These are phyloP conservation scores for Micromesistius poutassou DNA, from an alignment of 2,797 vertebrate species.

Conservation along the genomic window DNA sequence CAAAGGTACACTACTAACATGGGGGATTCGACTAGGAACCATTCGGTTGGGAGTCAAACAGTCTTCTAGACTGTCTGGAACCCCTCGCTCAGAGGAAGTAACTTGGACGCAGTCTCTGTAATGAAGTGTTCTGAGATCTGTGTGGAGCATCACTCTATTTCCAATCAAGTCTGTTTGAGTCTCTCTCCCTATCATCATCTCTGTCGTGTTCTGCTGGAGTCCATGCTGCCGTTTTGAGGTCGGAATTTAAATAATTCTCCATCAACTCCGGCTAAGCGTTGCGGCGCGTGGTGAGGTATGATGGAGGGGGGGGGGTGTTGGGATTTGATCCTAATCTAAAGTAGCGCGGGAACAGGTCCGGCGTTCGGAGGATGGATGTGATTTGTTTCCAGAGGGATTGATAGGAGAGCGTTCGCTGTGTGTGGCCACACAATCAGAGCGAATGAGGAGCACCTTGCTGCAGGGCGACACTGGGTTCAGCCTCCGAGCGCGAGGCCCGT, in stretches of 20 bases:
- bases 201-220: not conserved
- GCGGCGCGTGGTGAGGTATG: not conserved
- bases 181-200: not conserved
- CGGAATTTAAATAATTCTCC: not conserved
- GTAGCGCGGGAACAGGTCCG: not conserved
- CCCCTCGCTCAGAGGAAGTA: not conserved
- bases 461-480: too few species aligned
- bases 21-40: not conserved
- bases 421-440: not conserved
- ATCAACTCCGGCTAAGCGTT: not conserved
- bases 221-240: not conserved
- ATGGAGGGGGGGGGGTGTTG: not conserved
- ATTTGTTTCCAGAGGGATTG: not conserved
- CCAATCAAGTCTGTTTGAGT: not conserved
- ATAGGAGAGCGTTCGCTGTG: not conserved
- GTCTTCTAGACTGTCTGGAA: not conserved
- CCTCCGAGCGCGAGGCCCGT: too few species aligned
- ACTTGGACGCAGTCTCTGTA: not conserved
- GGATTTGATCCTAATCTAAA: not conserved
- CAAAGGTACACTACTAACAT: not conserved
- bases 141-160: not conserved
- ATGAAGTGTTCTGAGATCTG: not conserved
- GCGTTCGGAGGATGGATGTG: not conserved
- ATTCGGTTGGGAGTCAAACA: not conserved
- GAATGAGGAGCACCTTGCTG: too few species aligned